These are phyloP conservation scores for Gasterosteus nipponicus DNA, from an alignment of 2,113 vertebrate genomes.

Conservation along the genomic window DNA sequence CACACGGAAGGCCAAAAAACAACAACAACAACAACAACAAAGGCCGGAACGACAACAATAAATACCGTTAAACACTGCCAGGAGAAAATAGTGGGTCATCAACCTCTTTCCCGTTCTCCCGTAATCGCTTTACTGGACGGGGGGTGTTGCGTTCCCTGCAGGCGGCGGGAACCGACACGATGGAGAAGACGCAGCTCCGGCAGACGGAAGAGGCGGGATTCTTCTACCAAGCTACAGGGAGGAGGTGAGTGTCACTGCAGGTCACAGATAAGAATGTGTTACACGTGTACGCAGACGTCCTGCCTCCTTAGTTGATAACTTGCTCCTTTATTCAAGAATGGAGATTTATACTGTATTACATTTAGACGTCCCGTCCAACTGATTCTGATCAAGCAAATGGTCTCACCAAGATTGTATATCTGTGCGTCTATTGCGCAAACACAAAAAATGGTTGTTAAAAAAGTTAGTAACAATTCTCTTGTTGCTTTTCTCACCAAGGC, in stretches of 20 bases:
- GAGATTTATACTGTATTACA: background rate
- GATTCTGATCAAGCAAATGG: too few species aligned
- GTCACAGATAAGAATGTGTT: constrained; percentile 17
- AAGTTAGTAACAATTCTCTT: too few species aligned
- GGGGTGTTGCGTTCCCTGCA: constrained; percentile 17
- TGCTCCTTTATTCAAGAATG: background rate
- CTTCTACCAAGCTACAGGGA: constrained; percentile 24
- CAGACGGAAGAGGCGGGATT: constrained; percentile 24
- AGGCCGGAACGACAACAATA: background rate
- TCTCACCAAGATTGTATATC: too few species aligned
- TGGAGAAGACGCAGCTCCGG: constrained; percentile 27
- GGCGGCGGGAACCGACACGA: constrained; percentile 35
- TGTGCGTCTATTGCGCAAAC: too few species aligned
- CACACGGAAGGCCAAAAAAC: background rate
- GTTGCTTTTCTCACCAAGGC: too few species aligned
- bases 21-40: background rate
- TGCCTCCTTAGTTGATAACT: background rate
- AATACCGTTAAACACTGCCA: constrained; percentile 5
- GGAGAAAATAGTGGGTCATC: constrained; percentile 16
- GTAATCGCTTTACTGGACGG: constrained; percentile 19
- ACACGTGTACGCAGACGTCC: constrained; percentile 2
- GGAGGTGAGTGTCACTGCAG: constrained; percentile 24
- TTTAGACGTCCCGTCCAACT: background rate
- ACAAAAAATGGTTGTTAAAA: too few species aligned
- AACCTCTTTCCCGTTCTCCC: constrained; percentile 11